Conservation (phyloP, 2,797 vertebrate genomes). For the Buphagus erythrorhynchus region DNA sequence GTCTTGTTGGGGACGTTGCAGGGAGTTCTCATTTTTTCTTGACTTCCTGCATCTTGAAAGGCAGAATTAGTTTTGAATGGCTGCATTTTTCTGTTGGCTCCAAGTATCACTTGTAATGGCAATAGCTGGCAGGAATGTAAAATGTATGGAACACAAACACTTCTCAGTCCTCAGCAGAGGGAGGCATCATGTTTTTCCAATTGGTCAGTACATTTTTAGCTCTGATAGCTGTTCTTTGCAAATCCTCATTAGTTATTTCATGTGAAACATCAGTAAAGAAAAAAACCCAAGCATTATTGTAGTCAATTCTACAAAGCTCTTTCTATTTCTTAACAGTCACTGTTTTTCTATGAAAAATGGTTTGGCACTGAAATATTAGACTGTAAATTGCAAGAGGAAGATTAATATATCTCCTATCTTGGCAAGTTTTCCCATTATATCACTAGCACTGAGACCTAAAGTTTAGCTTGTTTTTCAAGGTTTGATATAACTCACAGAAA, state of each 20-base stretch:
- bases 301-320: neutral
- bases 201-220: neutral
- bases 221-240: neutral
- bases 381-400: slow-evolving; percentile 20
- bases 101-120: neutral
- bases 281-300: neutral
- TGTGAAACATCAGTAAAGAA: neutral
- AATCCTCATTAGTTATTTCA: neutral
- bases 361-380: slow-evolving; percentile 20
- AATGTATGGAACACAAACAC: fast-evolving
- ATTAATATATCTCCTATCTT: slow-evolving; percentile 12
- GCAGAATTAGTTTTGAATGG: neutral
- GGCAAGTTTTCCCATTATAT: slow-evolving; percentile 11
- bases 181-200: neutral
- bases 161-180: neutral
- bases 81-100: neutral
- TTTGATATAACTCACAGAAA: neutral
- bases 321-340: neutral
- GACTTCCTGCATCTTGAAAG: neutral
- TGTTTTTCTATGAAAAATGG: slow-evolving; percentile 7
- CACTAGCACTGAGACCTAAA: neutral
- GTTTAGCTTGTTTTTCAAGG: slow-evolving; percentile 24
- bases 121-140: neutral
- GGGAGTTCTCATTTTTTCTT: neutral
- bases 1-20: neutral